phyloP scores from a whole-genome alignment of 2,113 vertebrate genomes.

The Morone chrysops region DNA sequence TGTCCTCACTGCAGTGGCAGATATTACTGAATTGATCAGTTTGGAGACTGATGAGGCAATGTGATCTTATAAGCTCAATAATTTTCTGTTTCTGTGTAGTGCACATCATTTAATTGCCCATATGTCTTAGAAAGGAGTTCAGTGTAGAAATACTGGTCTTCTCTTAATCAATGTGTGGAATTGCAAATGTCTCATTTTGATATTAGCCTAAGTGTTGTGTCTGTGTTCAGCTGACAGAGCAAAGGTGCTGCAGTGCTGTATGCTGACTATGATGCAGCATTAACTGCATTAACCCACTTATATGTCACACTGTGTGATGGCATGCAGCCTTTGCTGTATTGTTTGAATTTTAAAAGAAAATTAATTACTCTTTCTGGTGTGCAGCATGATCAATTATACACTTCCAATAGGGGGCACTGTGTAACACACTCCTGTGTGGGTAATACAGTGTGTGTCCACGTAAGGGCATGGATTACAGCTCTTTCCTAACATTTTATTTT shows the following conservation, averaged over 20 bases:
- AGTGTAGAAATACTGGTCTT: slow-evolving; percentile 1
- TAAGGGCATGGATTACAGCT: neutral
- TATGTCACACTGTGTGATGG: neutral
- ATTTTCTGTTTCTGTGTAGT: slow-evolving; percentile 41
- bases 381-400: slow-evolving; percentile 44
- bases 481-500: slow-evolving; percentile 6
- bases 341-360: neutral
- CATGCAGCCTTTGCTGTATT: neutral
- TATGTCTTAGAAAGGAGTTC: slow-evolving; percentile 34
- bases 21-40: slow-evolving; percentile 39
- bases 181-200: slow-evolving; percentile 31
- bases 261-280: neutral
- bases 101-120: slow-evolving; percentile 42
- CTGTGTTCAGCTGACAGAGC: neutral
- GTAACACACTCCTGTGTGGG: slow-evolving; percentile 65
- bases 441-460: slow-evolving; percentile 17
- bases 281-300: neutral
- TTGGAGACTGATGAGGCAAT: slow-evolving; percentile 44
- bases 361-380: neutral
- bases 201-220: neutral
- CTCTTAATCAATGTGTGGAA: slow-evolving; percentile 34
- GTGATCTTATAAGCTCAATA: slow-evolving; percentile 40
- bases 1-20: slow-evolving; percentile 3
- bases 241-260: neutral
- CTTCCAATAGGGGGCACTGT: slow-evolving; percentile 82